Evolutionary conservation across 2,888 invertebrate species (phyloP).

Genomic region (Agrochola macilenta): DNA sequence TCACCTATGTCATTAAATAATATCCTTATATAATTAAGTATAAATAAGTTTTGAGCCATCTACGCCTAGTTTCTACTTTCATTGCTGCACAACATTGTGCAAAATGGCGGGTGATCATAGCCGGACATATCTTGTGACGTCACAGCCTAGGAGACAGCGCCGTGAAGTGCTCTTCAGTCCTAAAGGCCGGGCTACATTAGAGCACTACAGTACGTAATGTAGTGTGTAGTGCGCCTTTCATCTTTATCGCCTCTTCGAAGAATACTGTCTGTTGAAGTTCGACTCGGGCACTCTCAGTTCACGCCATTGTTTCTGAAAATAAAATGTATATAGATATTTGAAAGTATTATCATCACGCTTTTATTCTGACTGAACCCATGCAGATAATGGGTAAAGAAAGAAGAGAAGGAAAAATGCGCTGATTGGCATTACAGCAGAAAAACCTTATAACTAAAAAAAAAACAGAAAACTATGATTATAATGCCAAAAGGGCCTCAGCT

Average conservation of each 20-base stretch:
- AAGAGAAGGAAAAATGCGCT: too few species aligned
- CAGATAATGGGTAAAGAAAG: background rate
- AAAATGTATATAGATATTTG: background rate
- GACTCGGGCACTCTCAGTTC: constrained; percentile 86
- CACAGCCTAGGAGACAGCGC: constrained; percentile 8
- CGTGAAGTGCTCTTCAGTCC: constrained; percentile 34
- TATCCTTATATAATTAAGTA: constrained; percentile 28
- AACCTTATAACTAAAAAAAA: too few species aligned
- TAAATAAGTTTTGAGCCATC: constrained; percentile 61
- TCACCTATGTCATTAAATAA: constrained; percentile 37
- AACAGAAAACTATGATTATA: too few species aligned
- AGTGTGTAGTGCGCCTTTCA: constrained; percentile 36
- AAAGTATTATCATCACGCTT: background rate
- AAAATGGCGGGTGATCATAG: constrained; percentile 16
- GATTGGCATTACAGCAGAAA: too few species aligned
- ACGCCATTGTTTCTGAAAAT: constrained; percentile 86
- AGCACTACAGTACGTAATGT: constrained; percentile 36
- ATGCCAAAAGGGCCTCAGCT: too few species aligned
- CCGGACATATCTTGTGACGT: constrained; percentile 2
- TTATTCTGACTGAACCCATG: background rate
- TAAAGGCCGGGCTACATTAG: constrained; percentile 12
- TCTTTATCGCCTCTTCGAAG: constrained; percentile 62
- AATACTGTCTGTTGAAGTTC: constrained; percentile 68
- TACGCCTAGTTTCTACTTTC: constrained; percentile 12
- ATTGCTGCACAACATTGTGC: constrained; percentile 31